Conservation (phyloP, 2,888 invertebrate genomes). For the Sicus ferrugineus region DNA sequence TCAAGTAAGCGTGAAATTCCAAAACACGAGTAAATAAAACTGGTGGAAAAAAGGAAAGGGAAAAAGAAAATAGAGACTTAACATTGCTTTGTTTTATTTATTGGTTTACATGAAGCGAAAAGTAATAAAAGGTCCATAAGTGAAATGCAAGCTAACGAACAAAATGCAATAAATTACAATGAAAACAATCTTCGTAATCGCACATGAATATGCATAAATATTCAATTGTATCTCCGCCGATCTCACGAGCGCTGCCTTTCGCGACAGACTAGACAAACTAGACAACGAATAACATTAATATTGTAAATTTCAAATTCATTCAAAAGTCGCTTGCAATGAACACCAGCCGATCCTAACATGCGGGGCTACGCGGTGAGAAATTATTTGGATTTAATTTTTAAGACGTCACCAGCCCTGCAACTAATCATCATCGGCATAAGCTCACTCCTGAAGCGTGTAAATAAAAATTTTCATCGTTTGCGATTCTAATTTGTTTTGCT, state of each 20-base stretch:
- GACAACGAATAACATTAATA: slow-evolving; percentile 2
- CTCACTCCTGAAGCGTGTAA: not conserved
- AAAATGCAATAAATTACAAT: not conserved
- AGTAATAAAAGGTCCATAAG: too few relatives aligned
- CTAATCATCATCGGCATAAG: not conserved
- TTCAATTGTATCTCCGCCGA: not conserved
- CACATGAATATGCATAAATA: not conserved
- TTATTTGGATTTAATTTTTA: not conserved
- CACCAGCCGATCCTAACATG: not conserved
- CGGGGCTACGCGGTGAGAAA: not conserved
- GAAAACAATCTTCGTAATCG: not conserved
- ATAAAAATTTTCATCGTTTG: not conserved
- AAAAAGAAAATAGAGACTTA: not conserved
- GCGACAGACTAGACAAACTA: slow-evolving; percentile 16
- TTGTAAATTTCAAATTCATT: not conserved
- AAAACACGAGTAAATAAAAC: not conserved
- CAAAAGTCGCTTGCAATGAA: slow-evolving; percentile 6
- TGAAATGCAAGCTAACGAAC: not conserved
- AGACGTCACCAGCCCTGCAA: not conserved
- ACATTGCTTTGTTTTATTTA: too few relatives aligned
- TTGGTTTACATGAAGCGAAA: too few relatives aligned
- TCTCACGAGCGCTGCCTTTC: not conserved
- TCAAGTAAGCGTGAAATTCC: not conserved
- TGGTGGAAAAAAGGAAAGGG: not conserved
- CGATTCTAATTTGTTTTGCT: not conserved